Evolutionary conservation across 2,113 vertebrate species (phyloP).

Genomic region (Piaya cayana): DNA sequence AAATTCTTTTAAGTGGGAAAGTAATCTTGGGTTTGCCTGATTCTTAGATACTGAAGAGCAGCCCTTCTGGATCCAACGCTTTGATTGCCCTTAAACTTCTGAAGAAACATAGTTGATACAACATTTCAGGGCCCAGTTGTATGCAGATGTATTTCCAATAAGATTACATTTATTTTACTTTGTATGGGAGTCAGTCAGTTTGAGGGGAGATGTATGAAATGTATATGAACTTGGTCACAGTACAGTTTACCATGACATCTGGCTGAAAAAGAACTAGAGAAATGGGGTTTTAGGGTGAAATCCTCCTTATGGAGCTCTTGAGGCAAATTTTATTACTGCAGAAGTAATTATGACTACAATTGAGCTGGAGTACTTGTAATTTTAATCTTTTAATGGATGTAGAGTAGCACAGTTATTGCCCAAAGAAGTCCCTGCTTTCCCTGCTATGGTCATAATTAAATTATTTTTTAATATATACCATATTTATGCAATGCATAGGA

Average conservation of each 20-base stretch:
- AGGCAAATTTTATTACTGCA: not conserved
- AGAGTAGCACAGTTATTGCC: not conserved
- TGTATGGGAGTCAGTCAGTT: not conserved
- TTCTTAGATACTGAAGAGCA: not conserved
- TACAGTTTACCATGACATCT: not conserved
- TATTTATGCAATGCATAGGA: not conserved
- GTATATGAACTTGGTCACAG: not conserved
- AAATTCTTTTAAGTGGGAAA: not conserved
- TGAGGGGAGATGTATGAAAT: not conserved
- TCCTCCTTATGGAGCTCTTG: not conserved
- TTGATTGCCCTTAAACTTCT: not conserved
- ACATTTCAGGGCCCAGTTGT: not conserved
- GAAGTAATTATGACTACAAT: not conserved
- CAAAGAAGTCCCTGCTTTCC: not conserved
- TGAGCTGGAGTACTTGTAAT: not conserved
- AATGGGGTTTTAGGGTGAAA: not conserved
- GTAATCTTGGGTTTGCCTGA: not conserved
- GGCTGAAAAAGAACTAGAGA: not conserved
- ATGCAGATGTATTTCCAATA: not conserved
- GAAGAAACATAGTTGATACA: not conserved
- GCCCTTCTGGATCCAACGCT: not conserved
- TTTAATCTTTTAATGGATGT: not conserved
- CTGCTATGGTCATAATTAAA: not conserved
- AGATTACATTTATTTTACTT: not conserved
- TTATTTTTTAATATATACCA: not conserved